Conservation (phyloP, 2,888 invertebrate species). For the Drosophila cognata region DNA sequence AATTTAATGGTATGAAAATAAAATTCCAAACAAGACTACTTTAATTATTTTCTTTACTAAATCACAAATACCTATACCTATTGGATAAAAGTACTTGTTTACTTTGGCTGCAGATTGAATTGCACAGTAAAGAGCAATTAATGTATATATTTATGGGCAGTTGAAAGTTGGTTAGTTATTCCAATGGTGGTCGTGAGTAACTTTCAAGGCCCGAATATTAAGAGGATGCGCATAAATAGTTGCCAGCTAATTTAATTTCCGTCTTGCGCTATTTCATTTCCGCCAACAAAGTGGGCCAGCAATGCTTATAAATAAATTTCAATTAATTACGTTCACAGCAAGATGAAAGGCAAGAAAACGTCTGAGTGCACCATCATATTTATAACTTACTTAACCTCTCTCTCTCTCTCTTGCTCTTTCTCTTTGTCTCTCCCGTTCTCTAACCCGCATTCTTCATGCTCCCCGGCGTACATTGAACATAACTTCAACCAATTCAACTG, state of each 20-base stretch:
- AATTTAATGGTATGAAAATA: slow-evolving; percentile 13
- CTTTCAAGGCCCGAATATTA: background rate
- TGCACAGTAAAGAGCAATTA: slow-evolving; percentile 23
- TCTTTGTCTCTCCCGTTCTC: slow-evolving; percentile 2
- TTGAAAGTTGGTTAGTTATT: slow-evolving; percentile 15
- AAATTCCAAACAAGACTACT: slow-evolving; percentile 11
- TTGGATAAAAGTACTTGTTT: background rate
- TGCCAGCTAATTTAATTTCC: slow-evolving; percentile 75
- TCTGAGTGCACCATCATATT: slow-evolving; percentile 61
- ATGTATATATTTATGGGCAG: background rate
- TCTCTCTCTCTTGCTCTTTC: background rate
- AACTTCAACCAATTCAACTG: background rate
- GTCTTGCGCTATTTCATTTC: slow-evolving; percentile 73
- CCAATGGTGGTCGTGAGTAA: background rate
- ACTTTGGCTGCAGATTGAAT: slow-evolving; percentile 16
- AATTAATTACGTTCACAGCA: slow-evolving; percentile 69
- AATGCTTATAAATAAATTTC: slow-evolving; percentile 78
- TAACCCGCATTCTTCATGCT: background rate
- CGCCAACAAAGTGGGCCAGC: slow-evolving; percentile 51
- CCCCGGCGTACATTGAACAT: background rate
- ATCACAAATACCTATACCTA: background rate
- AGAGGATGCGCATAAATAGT: slow-evolving; percentile 37
- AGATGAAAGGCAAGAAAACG: slow-evolving; percentile 30
- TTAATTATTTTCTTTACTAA: background rate
- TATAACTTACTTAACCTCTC: slow-evolving; percentile 42